phyloP scores from a whole-genome alignment of 35 echinoderm and acorn worm genomes.

The Holothuria glaberrima region DNA sequence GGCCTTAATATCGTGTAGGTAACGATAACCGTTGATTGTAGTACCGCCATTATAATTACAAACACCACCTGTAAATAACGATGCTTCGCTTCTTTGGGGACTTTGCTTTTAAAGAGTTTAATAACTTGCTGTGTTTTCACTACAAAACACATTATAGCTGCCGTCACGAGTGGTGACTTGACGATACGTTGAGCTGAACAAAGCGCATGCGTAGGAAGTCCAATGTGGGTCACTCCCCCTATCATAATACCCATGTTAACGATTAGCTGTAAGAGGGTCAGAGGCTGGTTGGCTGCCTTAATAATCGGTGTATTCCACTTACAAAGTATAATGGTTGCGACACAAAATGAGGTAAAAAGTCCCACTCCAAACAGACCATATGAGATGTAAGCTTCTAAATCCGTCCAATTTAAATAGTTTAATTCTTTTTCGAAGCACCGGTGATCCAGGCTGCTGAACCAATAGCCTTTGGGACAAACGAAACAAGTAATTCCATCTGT shows the following conservation, averaged over 20 bases:
- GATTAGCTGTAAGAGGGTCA: background rate
- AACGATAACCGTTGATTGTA: slow-evolving; percentile 1
- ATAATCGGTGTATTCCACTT: background rate
- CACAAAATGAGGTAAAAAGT: background rate
- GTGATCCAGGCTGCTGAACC: slow-evolving; percentile 8
- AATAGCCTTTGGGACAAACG: slow-evolving; percentile 1
- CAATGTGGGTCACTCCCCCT: background rate
- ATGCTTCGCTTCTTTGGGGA: background rate
- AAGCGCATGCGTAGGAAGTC: background rate
- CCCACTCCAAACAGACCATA: background rate
- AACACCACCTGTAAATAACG: background rate
- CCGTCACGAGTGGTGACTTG: background rate
- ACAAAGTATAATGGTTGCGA: background rate
- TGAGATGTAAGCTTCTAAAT: background rate
- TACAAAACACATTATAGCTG: background rate
- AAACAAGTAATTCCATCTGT: background rate
- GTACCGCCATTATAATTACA: background rate
- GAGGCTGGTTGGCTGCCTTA: background rate
- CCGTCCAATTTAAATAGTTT: slow-evolving; percentile 19
- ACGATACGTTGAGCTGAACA: background rate
- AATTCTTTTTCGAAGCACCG: slow-evolving; percentile 14
- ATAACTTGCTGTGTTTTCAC: slow-evolving; percentile 32
- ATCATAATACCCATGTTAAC: background rate
- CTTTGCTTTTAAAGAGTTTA: slow-evolving; percentile 21
- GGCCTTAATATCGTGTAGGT: background rate